These are phyloP conservation scores for Propithecus coquereli DNA, from an alignment of 2,113 vertebrate species.

Conservation along the genomic window DNA sequence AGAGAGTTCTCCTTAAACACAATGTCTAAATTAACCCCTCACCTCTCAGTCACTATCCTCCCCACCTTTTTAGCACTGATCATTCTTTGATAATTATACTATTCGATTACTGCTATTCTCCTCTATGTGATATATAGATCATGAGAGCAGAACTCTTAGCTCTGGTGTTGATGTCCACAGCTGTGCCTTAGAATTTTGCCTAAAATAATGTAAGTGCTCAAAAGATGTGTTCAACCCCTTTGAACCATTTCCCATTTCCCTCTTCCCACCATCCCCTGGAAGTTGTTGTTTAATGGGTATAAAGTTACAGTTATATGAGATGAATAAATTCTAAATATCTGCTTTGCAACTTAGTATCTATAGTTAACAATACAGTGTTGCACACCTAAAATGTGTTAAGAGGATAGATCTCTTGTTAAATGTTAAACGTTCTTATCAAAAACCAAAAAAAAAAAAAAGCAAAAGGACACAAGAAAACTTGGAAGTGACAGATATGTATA, in stretches of 20 bases:
- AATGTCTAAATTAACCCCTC: neutral
- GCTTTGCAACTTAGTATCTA: neutral
- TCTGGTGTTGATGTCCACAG: neutral
- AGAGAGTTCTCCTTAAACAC: neutral
- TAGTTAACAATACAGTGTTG: neutral
- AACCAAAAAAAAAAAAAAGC: neutral
- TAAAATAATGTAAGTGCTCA: neutral
- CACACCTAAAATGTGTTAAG: neutral
- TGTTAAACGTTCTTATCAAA: neutral
- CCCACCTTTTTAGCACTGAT: neutral
- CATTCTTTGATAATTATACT: neutral
- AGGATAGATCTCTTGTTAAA: neutral
- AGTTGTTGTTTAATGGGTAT: neutral
- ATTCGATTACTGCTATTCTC: neutral
- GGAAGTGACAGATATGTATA: fast-evolving
- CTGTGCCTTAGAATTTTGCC: neutral
- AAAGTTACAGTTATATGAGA: neutral
- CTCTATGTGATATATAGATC: neutral
- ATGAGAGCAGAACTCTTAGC: neutral
- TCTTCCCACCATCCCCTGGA: fast-evolving
- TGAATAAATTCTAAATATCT: neutral
- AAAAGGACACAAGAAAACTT: neutral
- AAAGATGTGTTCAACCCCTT: neutral
- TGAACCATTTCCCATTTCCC: too few relatives aligned
- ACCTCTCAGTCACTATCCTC: neutral